Base-by-base conservation (phyloP, 1,140 invertebrate genomes). In the Cephus cinctus region DNA sequence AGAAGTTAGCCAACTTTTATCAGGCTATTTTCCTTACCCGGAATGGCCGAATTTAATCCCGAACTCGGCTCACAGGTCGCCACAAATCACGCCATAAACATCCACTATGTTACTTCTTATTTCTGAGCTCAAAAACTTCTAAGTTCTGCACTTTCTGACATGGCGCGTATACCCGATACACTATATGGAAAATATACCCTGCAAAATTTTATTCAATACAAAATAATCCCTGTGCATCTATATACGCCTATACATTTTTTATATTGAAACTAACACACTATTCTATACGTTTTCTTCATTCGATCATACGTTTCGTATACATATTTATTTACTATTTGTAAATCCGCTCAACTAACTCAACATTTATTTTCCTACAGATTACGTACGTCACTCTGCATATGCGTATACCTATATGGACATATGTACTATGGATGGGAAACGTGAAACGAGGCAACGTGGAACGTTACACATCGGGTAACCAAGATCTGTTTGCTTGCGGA, bases 401-500 rank as follows among this genome's bases (percentile, higher is more conserved):
- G 16, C 14, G 20, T 4, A 42, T 22, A 22, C 18, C 15, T 11
- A 11, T 20, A 31, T 30, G 19, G 14, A 40, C 5, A 22, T 19
- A 19, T 12, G 6, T 6, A 44, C 14, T 14, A 18, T 16, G 27
- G 12, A 19, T 14, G 42, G 42, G 14, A 11, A 23, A 32, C n/a
- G 25, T 27, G 25, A n/a, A n/a, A 65, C 58, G 58, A 62, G 63
- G 56, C 59, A 71, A 61, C 69, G 59, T 62, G 60, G 67, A 63
- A 72, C 65, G 71, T 74, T 74, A 74, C 70, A 74, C 71, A 74
- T 74, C 63, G 71, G 71, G 67, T 74, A 74, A 74, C 71, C 71
- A 74, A 74, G 71, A 74, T 74, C 71, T 74, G 70, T 74, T 74
- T 74, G 66, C 71, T 73, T 69, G 71, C 66, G 71, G 71, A 67